Conservation (phyloP, 2,888 invertebrate genomes). For the Podotricha telesiphe region DNA sequence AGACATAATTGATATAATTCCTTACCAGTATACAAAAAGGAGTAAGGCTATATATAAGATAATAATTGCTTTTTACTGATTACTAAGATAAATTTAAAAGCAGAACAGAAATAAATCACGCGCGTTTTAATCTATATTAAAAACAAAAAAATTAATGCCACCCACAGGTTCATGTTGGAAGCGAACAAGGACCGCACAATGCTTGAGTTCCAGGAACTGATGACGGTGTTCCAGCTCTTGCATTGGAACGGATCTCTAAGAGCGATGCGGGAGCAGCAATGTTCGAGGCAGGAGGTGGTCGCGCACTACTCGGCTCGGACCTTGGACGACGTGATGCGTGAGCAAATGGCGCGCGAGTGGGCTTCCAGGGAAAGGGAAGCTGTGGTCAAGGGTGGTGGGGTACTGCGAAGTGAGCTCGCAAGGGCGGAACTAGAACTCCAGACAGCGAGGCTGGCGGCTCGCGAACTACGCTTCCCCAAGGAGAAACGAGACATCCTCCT, state of each 20-base stretch:
- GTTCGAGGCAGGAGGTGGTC: constrained; percentile 95
- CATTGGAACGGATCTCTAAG: constrained; percentile 99
- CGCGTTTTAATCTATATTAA: too few relatives aligned
- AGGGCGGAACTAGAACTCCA: constrained; percentile 93
- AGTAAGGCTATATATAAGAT: too few relatives aligned
- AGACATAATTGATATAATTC: too few relatives aligned
- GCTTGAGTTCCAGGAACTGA: constrained; percentile 97
- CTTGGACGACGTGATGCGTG: constrained; percentile 97
- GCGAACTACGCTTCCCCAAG: constrained; percentile 96
- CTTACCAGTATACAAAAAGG: too few relatives aligned
- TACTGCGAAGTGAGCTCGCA: constrained; percentile 91
- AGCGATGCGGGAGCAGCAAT: constrained; percentile 97
- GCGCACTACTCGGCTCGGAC: constrained; percentile 97
- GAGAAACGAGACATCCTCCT: constrained; percentile 97
- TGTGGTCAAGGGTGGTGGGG: constrained; percentile 75
- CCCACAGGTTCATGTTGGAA: constrained; percentile 87
- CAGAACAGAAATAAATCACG: too few relatives aligned
- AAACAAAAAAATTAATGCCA: too few relatives aligned
- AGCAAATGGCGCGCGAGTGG: constrained; percentile 98
- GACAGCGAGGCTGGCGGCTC: constrained; percentile 93
- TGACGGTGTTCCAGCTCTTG: constrained; percentile 98
- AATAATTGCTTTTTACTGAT: too few relatives aligned
- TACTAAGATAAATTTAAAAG: too few relatives aligned
- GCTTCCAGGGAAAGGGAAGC: constrained; percentile 86
- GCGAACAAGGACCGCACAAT: constrained; percentile 95